phyloP scores from a whole-genome alignment of 2,113 vertebrate genomes.

The Andinoacara biseriatus region DNA sequence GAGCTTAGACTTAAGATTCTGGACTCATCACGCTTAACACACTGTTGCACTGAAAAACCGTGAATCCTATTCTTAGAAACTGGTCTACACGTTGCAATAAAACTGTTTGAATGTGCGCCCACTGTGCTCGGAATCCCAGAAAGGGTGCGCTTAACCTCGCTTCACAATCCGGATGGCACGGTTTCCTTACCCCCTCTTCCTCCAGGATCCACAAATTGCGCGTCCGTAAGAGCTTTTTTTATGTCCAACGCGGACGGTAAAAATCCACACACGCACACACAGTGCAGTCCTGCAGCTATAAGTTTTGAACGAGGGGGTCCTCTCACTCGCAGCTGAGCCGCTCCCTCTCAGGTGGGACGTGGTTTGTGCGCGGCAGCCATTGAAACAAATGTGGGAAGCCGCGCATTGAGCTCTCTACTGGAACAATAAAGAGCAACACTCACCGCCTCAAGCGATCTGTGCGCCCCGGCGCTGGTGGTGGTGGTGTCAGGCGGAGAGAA shows the following conservation, averaged over 20 bases:
- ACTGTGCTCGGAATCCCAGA: background rate
- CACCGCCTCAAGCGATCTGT: constrained; percentile 52
- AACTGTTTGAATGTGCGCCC: background rate
- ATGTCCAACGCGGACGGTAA: constrained; percentile 5
- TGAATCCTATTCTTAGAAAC: background rate
- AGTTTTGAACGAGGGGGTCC: background rate
- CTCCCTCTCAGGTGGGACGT: constrained; percentile 69
- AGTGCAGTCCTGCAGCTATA: background rate
- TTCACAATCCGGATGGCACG: constrained; percentile 42
- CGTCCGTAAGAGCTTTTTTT: constrained; percentile 19
- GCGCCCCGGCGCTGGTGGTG: constrained; percentile 14
- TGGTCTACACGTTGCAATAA: background rate
- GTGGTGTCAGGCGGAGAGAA: background rate
- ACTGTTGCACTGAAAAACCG: constrained; percentile 3
- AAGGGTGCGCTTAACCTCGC: constrained; percentile 50
- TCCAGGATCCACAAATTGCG: constrained; percentile 49
- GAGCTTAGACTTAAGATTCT: constrained; percentile 15
- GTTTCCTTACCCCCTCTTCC: constrained; percentile 66
- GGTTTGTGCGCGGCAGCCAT: constrained; percentile 59
- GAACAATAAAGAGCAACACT: constrained; percentile 69
- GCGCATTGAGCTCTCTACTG: constrained; percentile 25
- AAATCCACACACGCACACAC: constrained; percentile 19
- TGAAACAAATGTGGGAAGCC: constrained; percentile 51
- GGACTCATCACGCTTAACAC: constrained; percentile 19
- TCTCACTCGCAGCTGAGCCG: background rate